Percentiles rank a stretch among this genome's conserved stretches.
Evolutionary conservation across 2,888 invertebrate genomes (phyloP).

Genomic region (Cremastinae sp.): DNA sequence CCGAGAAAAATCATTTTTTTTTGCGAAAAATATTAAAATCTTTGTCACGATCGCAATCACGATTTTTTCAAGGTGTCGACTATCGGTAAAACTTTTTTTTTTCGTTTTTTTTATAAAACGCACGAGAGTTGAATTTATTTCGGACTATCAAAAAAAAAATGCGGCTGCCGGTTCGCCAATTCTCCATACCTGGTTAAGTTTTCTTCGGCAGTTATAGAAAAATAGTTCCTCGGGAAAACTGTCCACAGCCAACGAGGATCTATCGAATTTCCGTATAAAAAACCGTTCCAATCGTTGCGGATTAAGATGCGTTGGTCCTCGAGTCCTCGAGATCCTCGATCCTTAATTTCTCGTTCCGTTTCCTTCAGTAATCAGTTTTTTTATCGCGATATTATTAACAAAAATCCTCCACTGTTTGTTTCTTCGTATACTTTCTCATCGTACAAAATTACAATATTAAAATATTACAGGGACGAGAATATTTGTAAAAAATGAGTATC

Average conservation of each 20-base stretch:
- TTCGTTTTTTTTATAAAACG: conserved; percentile 1
- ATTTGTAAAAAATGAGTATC: no score
- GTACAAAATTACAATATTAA: conserved; percentile 3
- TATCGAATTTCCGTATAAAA: not conserved
- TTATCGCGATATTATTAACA: conserved; percentile 58
- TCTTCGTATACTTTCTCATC: conserved; percentile 20
- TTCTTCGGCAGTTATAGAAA: not conserved
- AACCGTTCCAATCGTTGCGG: conserved; percentile 8
- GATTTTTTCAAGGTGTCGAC: not conserved
- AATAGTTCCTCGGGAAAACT: not conserved
- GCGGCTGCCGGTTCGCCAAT: not conserved
- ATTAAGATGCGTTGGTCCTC: conserved; percentile 5
- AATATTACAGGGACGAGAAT: conserved; percentile 29
- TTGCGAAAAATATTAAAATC: no score
- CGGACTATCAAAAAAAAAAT: no score
- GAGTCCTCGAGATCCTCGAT: conserved; percentile 11
- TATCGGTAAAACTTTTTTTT: not conserved
- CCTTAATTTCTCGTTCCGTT: conserved; percentile 47
- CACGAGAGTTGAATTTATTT: not conserved
- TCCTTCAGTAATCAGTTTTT: conserved; percentile 53
- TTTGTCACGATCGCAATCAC: no score
- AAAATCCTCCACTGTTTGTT: conserved; percentile 55
- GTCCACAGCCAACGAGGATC: conserved; percentile 18
- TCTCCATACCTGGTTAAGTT: conserved; percentile 25
- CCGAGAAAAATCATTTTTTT: no score